Base-by-base conservation (phyloP, 2,888 invertebrate genomes). In the Synanthedon andrenaeformis region DNA sequence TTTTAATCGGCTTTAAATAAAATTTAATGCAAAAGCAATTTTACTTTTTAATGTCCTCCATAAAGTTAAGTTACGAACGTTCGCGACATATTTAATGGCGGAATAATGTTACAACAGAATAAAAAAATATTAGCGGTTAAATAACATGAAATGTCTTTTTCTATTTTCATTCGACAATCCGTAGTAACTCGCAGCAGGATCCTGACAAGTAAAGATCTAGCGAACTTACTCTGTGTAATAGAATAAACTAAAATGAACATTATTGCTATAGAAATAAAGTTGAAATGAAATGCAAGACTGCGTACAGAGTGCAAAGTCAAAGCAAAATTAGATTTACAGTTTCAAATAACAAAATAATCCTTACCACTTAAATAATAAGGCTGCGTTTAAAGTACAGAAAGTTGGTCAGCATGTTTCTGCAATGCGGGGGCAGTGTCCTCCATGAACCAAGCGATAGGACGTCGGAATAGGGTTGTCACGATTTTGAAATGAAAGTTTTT, bases 121-220 rank as follows among this genome's bases (percentile, higher is more conserved):
- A 45, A 45, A 45, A 42, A 45, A 14, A 45, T 14, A 45, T 45
- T 35, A 35, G 35, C 35, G 35, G 35, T 35, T 35, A 45, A 6
- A 13, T 45, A 77, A 79, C 81, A 80, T 79, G 75, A 80, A 62
- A 61, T 64, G 35, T 75, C 70, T 80, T 79, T 71, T 67, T 75
- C 74, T 80, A 78, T 83, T 83, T 83, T 81, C 72, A 66, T 75
- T 76, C 74, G 76, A 80, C 75, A 76, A 75, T 74, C 77, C 79
- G 69, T 80, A 76, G 81, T 78, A 79, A 69, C 71, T 72, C 76
- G 72, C 76, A 72, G 69, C 72, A 74, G 76, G 78, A 77, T 71
- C 74, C 70, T 65, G 64, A 65, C 73, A 72, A 23, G 76, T 76
- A 79, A 74, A 74, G 74, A 70, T 71, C 72, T 69, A 57, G 64